Conservation (phyloP, 2,888 invertebrate genomes). For the Argyra leucocephala region DNA sequence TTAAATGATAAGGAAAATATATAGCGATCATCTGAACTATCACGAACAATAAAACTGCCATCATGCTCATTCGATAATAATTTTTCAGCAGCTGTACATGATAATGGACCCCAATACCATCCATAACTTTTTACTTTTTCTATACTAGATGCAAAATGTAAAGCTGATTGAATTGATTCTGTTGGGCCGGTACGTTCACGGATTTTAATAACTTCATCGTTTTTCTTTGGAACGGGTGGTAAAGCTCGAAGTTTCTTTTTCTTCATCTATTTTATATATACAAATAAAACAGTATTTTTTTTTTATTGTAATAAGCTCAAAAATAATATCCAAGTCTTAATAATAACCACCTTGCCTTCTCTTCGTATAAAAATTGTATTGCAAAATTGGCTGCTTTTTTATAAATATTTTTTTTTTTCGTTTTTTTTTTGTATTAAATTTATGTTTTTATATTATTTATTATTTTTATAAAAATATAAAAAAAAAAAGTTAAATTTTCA, state of each 20-base stretch:
- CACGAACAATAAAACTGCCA: conserved; percentile 86
- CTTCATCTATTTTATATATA: neutral
- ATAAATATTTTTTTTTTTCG: neutral
- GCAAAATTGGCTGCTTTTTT: neutral
- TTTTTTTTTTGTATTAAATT: neutral
- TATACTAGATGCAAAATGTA: conserved; percentile 84
- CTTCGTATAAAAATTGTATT: neutral
- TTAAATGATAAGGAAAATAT: conserved; percentile 90
- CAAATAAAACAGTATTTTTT: neutral
- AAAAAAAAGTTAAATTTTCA: neutral
- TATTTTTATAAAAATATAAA: neutral
- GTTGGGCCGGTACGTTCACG: conserved; percentile 23
- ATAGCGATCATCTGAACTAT: conserved; percentile 90
- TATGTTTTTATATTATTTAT: neutral
- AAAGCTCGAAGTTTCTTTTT: conserved; percentile 45
- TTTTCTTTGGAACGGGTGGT: conserved; percentile 52
- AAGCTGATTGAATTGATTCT: conserved; percentile 42
- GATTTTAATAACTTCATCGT: conserved; percentile 24
- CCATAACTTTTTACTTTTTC: conserved; percentile 91
- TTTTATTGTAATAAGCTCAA: neutral
- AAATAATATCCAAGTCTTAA: neutral
- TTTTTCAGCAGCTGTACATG: conserved; percentile 84
- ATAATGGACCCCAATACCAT: conserved; percentile 93
- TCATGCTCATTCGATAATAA: conserved; percentile 85
- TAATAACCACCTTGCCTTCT: neutral